Conservation (phyloP, 2,113 vertebrate genomes). For the Fulica atra region DNA sequence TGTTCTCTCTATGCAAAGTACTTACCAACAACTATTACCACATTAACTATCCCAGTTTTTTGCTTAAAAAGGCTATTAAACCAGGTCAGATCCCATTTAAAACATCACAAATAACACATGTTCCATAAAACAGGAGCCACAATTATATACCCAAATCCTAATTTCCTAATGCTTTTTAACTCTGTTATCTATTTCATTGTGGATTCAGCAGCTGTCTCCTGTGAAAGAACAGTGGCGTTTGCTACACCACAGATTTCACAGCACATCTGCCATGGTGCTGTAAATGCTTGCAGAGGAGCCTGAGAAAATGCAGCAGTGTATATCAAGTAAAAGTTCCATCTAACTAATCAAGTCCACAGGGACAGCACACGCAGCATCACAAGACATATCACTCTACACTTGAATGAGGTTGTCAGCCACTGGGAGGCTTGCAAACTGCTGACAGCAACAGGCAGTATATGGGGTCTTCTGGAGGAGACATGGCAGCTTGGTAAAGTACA, state of each 20-base stretch:
- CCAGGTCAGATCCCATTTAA: background rate
- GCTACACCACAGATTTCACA: conserved; percentile 68
- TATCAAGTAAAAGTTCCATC: conserved; percentile 40
- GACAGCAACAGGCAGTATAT: background rate
- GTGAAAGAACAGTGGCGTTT: conserved; percentile 65
- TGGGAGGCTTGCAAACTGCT: conserved; percentile 19
- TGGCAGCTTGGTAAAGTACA: background rate
- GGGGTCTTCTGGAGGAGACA: background rate
- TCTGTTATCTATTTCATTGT: conserved; percentile 56
- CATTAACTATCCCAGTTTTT: background rate
- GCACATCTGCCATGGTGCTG: conserved; percentile 67
- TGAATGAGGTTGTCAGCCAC: conserved; percentile 44
- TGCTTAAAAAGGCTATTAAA: background rate
- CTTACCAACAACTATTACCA: background rate
- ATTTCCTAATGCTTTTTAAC: background rate
- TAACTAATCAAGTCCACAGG: conserved; percentile 56
- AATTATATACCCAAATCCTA: background rate
- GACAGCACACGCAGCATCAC: background rate
- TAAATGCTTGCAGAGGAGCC: conserved; percentile 57
- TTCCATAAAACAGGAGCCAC: background rate
- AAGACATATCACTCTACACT: conserved; percentile 25
- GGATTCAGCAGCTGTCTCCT: conserved; percentile 60
- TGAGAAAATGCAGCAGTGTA: conserved; percentile 16
- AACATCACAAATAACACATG: background rate
- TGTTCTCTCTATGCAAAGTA: background rate